Evolutionary conservation across 2,888 invertebrate species (phyloP).

Genomic region (Drosophila melanocephala): DNA sequence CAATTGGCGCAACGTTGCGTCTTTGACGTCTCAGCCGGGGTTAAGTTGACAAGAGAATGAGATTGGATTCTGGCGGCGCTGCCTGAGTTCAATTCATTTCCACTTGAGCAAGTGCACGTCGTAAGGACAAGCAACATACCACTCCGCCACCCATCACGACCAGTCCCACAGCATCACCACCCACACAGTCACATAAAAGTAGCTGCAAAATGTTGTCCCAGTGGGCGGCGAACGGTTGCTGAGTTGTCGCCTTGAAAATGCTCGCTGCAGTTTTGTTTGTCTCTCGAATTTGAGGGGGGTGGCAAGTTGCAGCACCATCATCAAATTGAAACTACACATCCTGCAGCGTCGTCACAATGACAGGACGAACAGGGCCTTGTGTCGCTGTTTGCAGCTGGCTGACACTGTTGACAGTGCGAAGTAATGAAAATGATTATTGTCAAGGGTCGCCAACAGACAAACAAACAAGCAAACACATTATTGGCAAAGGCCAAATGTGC

Average conservation of each 20-base stretch:
- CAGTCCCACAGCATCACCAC: background rate
- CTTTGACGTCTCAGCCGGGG: slow-evolving; percentile 67
- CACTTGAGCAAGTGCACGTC: slow-evolving; percentile 83
- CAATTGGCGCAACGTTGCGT: slow-evolving; percentile 64
- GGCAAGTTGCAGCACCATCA: slow-evolving; percentile 41
- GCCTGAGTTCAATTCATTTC: slow-evolving; percentile 83
- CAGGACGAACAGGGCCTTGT: slow-evolving; percentile 26
- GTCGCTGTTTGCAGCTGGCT: slow-evolving; percentile 40
- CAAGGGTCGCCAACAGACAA: slow-evolving; percentile 53
- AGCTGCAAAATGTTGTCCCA: slow-evolving; percentile 69
- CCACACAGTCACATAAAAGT: slow-evolving; percentile 57
- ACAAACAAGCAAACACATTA: slow-evolving; percentile 29
- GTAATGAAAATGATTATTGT: slow-evolving; percentile 77
- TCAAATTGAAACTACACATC: slow-evolving; percentile 73
- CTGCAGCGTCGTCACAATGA: slow-evolving; percentile 31
- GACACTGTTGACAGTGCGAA: slow-evolving; percentile 71
- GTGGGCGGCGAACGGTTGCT: slow-evolving; percentile 39
- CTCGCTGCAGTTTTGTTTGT: slow-evolving; percentile 62
- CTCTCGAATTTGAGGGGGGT: slow-evolving; percentile 62
- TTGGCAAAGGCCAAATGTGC: slow-evolving; percentile 8
- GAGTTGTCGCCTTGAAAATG: slow-evolving; percentile 70
- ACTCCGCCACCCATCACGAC: background rate
- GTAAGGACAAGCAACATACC: slow-evolving; percentile 50
- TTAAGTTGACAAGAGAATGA: slow-evolving; percentile 81
- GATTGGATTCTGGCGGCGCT: slow-evolving; percentile 73